Base-by-base conservation (phyloP, 2,113 vertebrate genomes). In the Nesogale talazaci region DNA sequence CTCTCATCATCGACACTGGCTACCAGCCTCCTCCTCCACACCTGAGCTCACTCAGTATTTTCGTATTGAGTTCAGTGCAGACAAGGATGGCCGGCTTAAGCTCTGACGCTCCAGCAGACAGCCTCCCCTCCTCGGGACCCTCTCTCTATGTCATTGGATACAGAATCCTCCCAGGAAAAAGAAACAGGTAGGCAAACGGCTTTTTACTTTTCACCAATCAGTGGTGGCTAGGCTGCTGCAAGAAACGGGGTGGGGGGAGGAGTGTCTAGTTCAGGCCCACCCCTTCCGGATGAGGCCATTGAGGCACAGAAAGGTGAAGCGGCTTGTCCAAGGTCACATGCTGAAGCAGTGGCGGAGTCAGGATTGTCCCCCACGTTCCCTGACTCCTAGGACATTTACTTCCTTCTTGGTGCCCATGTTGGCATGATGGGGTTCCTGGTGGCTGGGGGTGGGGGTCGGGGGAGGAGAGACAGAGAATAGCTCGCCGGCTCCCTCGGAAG, bases 401-500 rank as follows among this genome's bases (percentile, higher is more conserved):
- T 20, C 83, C 88, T 81, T 76, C 25, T 31, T 3, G 17, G 12
- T 42, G 5, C 3, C 25, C 6, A 14, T 2, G 27, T 38, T 10
- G 17, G 52, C 29, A 6, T 42, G 20, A 22, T 38, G 36, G 5
- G 20, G 52, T 27, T 65, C 38, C 29, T 52, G 75, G 34, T n/a
- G 25, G 46, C 5, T 52, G 46, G 9, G 46, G 5, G 46, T 52
- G 46, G 46, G 42, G 46, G 46, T 9, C 14, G 46, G n/a, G n/a
- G n/a, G n/a, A n/a, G 36, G 69, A 74, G 15, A 90, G 19, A 20
- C 23, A 17, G 82, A 78, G 69, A 92, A 96, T 67, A 89, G 29
- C 61, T 65, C 89, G 78, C 94, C 96, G 31, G 81, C 87, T 93
- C 75, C 86, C 94, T 89, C 88, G 80, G 83, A 96, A 88, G 86